Conservation (phyloP, 2,888 invertebrate species). For the Pterostichus niger region DNA sequence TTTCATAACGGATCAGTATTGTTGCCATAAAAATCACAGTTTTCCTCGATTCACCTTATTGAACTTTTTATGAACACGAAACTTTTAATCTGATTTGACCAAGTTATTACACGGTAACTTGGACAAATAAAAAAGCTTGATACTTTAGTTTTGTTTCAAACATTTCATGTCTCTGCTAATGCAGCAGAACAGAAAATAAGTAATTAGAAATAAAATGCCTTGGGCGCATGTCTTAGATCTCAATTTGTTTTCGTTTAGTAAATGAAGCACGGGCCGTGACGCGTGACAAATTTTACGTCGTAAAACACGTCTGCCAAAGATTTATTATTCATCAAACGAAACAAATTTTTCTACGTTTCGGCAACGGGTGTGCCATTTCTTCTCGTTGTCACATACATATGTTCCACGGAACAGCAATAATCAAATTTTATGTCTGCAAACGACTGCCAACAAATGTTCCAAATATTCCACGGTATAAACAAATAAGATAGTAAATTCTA, state of each 20-base stretch:
- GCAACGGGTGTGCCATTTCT: constrained; percentile 4
- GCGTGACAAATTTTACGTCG: constrained; percentile 43
- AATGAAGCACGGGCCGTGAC: constrained; percentile 25
- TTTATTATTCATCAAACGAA: constrained; percentile 59
- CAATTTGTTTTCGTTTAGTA: constrained; percentile 27
- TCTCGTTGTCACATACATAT: constrained; percentile 52
- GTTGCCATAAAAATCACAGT: constrained; percentile 48
- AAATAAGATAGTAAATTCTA: constrained; percentile 63
- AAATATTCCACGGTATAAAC: constrained; percentile 34
- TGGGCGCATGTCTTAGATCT: constrained; percentile 16
- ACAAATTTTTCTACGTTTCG: constrained; percentile 35
- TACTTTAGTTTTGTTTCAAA: constrained; percentile 6
- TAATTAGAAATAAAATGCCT: constrained; percentile 16
- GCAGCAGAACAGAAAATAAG: constrained; percentile 16
- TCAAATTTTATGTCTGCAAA: constrained; percentile 59
- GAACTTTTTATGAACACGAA: constrained; percentile 46
- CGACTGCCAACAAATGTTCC: constrained; percentile 53
- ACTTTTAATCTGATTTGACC: constrained; percentile 44
- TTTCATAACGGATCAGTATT: constrained; percentile 55
- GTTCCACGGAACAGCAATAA: constrained; percentile 51
- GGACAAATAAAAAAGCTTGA: constrained; percentile 19
- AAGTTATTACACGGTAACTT: constrained; percentile 39
- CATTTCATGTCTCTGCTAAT: constrained; percentile 17
- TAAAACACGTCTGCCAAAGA: constrained; percentile 14
- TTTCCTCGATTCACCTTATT: constrained; percentile 34